Evolutionary conservation across 2,113 vertebrate genomes (phyloP).

Genomic region (Rhinoderma darwinii): DNA sequence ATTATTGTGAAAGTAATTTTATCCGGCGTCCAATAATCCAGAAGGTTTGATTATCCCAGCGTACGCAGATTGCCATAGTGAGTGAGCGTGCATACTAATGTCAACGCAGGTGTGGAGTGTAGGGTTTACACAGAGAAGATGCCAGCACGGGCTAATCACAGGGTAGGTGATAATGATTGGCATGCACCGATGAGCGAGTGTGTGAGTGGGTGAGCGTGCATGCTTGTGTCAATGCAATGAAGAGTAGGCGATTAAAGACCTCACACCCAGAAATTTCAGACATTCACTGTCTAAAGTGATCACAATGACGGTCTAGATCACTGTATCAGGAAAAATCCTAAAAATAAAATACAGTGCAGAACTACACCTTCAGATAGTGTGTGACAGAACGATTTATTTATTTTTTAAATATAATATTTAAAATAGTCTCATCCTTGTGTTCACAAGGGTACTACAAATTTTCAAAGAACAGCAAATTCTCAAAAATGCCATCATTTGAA

Average conservation of each 20-base stretch:
- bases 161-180: background rate
- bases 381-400: background rate
- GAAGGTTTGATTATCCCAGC: too few species aligned
- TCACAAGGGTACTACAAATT: background rate
- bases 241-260: too few species aligned
- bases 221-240: too few species aligned
- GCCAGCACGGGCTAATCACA: background rate
- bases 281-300: background rate
- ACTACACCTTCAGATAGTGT: background rate
- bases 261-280: background rate
- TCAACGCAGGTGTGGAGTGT: background rate
- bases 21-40: too few species aligned
- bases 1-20: too few species aligned
- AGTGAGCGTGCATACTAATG: background rate
- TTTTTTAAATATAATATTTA: background rate
- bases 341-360: background rate
- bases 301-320: too few species aligned
- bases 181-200: background rate
- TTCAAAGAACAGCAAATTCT: background rate
- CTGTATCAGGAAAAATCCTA: background rate
- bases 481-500: background rate
- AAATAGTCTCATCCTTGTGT: background rate
- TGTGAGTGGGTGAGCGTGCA: background rate
- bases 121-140: background rate
- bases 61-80: background rate